Base-by-base conservation (phyloP, 2,888 invertebrate genomes). In the Pherbina coryleti region DNA sequence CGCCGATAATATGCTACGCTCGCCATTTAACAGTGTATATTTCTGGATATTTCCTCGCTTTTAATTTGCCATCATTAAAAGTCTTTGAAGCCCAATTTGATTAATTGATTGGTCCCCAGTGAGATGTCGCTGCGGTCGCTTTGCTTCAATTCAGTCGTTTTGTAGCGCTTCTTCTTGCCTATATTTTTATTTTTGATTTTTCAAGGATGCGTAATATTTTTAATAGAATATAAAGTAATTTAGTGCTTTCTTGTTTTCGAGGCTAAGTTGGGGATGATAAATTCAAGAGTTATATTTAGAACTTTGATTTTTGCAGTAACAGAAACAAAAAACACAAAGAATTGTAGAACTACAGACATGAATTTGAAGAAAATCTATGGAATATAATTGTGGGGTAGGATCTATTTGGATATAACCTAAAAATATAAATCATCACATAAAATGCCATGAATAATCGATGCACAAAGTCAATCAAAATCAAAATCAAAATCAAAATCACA, bases 71-170 rank as follows among this genome's bases (percentile, higher is more conserved):
- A 73, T 60, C 60, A 73, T 62, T 62, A 62, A 49, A 49, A 49
- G 73, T 49, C 49, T 31, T 44, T 31, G 66, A 44, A 49, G 62
- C 51, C n/a, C n/a, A 22, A 53, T 85, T 86, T 84, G 86, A 86
- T 84, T 84, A 84, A 85, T 85, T 85, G 86, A 85, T 86, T 80
- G 82, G 83, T 86, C 84, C 85, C 86, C 84, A 83, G 85, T 84
- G 85, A 82, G 82, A 80, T 75, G 64, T 79, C 77, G 72, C 11
- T 72, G 77, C 77, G 77, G 77, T 72, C 72, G 77, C 62, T 72
- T 71, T 71, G 31, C 31, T 72, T 34, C 62, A 37, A 28, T 62
- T 60, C 49, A 49, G n/a, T 34, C 62, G 62, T 25, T 49, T 73
- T 31, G 55, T 71, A 34, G n/a, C 19, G 22, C 17, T n/a, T 51